Conservation (phyloP, 2,113 vertebrate genomes). For the Chaetodon trifascialis region DNA sequence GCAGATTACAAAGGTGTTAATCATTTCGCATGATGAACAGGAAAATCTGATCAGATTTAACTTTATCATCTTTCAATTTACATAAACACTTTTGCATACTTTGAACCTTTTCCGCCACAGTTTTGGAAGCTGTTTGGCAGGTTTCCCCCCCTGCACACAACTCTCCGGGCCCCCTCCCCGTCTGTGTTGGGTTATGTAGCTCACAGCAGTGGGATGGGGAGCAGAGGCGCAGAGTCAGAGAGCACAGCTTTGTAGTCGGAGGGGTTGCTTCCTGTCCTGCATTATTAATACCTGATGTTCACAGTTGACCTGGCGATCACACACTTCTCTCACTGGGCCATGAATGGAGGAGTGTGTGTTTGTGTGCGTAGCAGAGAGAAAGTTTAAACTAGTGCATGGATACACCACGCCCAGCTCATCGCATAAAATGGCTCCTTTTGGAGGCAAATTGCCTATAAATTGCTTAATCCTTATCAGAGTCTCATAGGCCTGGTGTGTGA, state of each 20-base stretch:
- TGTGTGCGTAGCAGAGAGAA: constrained; percentile 3
- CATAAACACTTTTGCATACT: neutral
- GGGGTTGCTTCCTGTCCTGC: constrained; percentile 61
- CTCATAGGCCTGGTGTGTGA: constrained; percentile 1
- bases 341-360: constrained; percentile 37
- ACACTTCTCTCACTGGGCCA: constrained; percentile 25
- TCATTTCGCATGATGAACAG: neutral
- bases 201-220: neutral
- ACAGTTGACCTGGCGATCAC: constrained; percentile 74
- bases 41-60: neutral
- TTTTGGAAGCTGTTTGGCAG: neutral
- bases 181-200: constrained; percentile 17
- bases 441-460: constrained; percentile 28
- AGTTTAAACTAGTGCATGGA: neutral
- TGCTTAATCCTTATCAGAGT: constrained; percentile 21
- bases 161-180: neutral
- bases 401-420: neutral
- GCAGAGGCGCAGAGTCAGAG: neutral
- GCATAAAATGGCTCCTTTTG: constrained; percentile 8
- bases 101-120: accelerated
- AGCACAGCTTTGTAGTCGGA: constrained; percentile 38
- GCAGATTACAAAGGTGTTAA: neutral
- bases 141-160: neutral
- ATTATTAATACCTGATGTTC: constrained; percentile 80
- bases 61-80: neutral